Conservation (phyloP, 2,797 vertebrate species). For the Neopelma chrysocephalum region DNA sequence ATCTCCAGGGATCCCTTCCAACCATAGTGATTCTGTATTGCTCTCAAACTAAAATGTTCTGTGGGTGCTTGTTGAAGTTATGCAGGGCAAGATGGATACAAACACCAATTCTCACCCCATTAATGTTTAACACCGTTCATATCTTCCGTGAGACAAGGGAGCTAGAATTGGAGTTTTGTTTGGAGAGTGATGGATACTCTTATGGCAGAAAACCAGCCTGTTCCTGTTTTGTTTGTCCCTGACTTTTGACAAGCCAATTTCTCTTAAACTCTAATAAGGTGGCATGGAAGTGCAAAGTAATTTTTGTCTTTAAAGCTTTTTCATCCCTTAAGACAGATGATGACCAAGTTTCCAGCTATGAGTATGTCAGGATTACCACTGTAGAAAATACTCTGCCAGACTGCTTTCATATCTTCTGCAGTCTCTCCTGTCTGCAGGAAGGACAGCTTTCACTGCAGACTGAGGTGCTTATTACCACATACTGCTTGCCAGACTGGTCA, state of each 20-base stretch:
- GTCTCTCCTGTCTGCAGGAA: background rate
- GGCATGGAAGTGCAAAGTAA: background rate
- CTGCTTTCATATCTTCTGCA: background rate
- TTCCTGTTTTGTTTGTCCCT: background rate
- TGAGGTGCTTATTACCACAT: background rate
- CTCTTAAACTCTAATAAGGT: background rate
- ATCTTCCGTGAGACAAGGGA: accelerated
- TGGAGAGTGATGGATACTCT: background rate
- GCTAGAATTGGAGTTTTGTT: background rate
- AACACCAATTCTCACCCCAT: accelerated
- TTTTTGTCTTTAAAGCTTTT: background rate
- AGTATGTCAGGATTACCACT: background rate
- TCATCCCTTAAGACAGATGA: background rate
- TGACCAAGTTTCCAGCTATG: background rate
- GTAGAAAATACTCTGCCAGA: background rate
- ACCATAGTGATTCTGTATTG: accelerated
- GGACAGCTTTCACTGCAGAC: background rate
- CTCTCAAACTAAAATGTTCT: background rate
- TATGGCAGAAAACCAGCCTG: background rate
- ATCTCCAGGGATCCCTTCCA: background rate
- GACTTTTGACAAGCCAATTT: background rate
- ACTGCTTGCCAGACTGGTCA: background rate
- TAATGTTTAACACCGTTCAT: background rate
- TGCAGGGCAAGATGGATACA: accelerated
- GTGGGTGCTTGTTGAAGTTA: background rate